Conservation (phyloP, 2,797 vertebrate species). For the Coregonus suidteri region DNA sequence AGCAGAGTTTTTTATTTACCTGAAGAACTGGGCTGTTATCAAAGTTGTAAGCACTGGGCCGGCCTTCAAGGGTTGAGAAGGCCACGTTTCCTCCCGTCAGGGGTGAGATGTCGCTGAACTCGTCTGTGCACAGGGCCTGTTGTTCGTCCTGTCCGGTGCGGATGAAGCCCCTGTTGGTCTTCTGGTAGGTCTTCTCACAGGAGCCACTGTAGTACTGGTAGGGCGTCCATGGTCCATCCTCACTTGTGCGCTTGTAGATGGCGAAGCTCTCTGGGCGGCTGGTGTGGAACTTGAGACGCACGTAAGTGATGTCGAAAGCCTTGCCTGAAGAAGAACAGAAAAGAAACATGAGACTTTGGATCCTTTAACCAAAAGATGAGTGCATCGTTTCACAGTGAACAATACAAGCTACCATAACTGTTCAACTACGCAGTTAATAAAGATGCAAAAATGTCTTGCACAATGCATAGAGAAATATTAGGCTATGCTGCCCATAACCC, state of each 20-base stretch:
- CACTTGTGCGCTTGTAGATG: slow-evolving; percentile 89
- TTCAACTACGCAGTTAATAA: neutral
- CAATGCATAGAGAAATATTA: neutral
- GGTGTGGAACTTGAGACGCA: slow-evolving; percentile 96
- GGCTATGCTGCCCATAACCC: too few relatives aligned
- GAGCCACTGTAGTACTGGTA: slow-evolving; percentile 98
- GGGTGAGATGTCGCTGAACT: slow-evolving; percentile 98
- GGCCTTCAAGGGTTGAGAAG: slow-evolving; percentile 93
- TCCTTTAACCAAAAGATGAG: neutral
- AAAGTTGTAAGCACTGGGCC: slow-evolving; percentile 95
- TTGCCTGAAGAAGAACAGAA: slow-evolving; percentile 76
- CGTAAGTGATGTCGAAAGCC: slow-evolving; percentile 96
- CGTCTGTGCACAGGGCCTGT: slow-evolving; percentile 92
- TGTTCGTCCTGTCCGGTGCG: slow-evolving; percentile 91
- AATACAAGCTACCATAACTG: neutral
- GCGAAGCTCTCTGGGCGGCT: slow-evolving; percentile 95
- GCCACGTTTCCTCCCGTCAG: slow-evolving; percentile 95
- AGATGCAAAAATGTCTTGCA: neutral
- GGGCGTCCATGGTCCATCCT: slow-evolving; percentile 86
- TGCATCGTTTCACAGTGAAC: neutral
- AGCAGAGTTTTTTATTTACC: slow-evolving; percentile 64
- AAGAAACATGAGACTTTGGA: neutral
- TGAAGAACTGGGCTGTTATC: slow-evolving; percentile 93
- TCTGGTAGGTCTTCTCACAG: slow-evolving; percentile 91
- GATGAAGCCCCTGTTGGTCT: slow-evolving; percentile 85